These are phyloP conservation scores for Oophaga sylvatica DNA, from an alignment of 2,797 vertebrate species.

Conservation along the genomic window DNA sequence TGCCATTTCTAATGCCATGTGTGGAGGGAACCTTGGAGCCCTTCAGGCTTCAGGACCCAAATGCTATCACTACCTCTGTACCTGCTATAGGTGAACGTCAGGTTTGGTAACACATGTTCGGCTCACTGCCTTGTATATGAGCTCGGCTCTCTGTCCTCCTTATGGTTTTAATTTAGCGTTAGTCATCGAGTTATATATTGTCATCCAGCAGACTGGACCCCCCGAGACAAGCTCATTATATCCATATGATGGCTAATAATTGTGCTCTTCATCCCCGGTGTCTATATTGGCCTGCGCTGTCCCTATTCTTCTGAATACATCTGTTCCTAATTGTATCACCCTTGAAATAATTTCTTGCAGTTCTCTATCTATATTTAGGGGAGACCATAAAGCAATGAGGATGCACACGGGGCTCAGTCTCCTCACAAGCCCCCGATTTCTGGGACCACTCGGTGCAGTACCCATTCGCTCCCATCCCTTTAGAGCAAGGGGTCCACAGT, in stretches of 20 bases:
- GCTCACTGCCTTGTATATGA: background rate
- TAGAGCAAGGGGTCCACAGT: background rate
- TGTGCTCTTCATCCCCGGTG: background rate
- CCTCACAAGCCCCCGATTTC: background rate
- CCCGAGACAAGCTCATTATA: background rate
- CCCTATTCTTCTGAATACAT: too few relatives aligned
- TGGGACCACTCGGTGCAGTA: background rate
- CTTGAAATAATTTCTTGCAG: too few relatives aligned
- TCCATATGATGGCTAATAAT: background rate
- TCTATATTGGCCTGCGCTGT: background rate
- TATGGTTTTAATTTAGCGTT: background rate
- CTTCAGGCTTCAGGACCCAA: background rate
- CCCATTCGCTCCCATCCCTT: background rate
- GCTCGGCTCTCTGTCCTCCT: background rate
- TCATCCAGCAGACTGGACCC: background rate
- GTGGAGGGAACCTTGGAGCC: too few relatives aligned
- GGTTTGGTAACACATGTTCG: background rate
- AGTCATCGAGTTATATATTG: background rate
- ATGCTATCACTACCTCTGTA: background rate
- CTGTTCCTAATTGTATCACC: too few relatives aligned
- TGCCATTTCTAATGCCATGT: too few relatives aligned
- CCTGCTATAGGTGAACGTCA: background rate
- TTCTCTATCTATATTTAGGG: too few relatives aligned
- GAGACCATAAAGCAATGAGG: too few relatives aligned
- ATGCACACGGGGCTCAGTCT: too few relatives aligned